Percentiles rank a stretch among this genome's conserved stretches.
Conservation (phyloP, 2,888 invertebrate genomes). For the Eurytoma californica region DNA sequence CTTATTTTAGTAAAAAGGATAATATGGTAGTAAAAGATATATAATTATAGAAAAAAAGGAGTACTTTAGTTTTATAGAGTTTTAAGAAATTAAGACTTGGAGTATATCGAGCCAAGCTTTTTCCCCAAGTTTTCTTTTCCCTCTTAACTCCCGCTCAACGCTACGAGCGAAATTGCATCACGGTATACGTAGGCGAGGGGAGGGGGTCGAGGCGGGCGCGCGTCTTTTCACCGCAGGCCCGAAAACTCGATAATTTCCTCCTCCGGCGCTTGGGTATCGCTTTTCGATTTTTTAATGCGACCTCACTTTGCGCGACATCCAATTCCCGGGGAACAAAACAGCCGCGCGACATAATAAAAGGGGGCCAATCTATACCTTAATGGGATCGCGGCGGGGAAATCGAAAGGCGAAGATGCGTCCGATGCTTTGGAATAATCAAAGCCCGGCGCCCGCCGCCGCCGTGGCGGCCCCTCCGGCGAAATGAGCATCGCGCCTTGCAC, state of each 20-base stretch:
- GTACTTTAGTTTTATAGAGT: neutral
- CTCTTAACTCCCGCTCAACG: neutral
- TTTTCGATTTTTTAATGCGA: conserved; percentile 10
- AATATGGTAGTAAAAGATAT: no score
- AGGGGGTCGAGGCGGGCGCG: no score
- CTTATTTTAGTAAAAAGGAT: no score
- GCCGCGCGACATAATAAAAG: conserved; percentile 33
- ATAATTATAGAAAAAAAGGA: no score
- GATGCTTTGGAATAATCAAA: conserved; percentile 40
- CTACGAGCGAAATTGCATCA: conserved; percentile 14
- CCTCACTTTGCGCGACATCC: conserved; percentile 15
- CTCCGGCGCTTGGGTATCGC: neutral
- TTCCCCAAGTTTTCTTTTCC: neutral
- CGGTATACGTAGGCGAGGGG: neutral
- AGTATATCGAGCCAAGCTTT: conserved; percentile 2
- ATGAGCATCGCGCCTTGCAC: conserved; percentile 35
- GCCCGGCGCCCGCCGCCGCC: no score
- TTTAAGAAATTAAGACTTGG: conserved; percentile 3
- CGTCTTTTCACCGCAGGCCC: conserved; percentile 7
- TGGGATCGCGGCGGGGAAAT: conserved; percentile 34
- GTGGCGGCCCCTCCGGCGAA: neutral
- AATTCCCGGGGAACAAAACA: conserved; percentile 44
- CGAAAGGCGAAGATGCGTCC: conserved; percentile 16
- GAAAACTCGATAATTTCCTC: conserved; percentile 38
- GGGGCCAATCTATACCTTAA: conserved; percentile 39